Base-by-base conservation (phyloP, 2,797 vertebrate genomes). In the Mormyrops boulengeri region DNA sequence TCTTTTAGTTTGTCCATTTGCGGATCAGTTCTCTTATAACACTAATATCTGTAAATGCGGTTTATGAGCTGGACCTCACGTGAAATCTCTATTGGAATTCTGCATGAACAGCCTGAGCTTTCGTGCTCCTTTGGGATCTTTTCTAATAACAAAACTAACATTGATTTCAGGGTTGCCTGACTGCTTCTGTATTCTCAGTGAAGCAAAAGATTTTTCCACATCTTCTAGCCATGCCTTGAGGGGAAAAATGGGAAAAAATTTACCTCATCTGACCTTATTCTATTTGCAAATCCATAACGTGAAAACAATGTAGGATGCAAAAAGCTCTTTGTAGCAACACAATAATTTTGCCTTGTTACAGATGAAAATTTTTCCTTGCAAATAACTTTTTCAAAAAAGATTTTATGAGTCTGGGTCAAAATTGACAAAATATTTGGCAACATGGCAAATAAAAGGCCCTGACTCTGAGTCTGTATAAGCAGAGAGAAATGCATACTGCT, bases 121-220 rank as follows among this genome's bases (percentile, higher is more conserved):
- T 90, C 90, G 41, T 85, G 90, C 87, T 50, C 62, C 89, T 90
- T 92, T 89, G 50, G 66, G 89, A 73, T 88, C 7, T 55, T 77
- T 91, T 91, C 57, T 90, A 91, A 90, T 90, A 85, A 89, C 88
- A 44, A 30, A 38, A 80, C 86, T 89, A 47, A 73, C 87, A 92
- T 92, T 89, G 93, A 93, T 94, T 92, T 87, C 89, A 73, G 82
- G 85, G n/a, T 77, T 26, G 50, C 26, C 50, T 84, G 89, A 44
- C 88, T n/a, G 12, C 26, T 53, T 53, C 22, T 11, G 47, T 57
- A 47, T 89, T 85, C 52, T 44, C 88, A 89, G 88, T 69, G 89
- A 90, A 90, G 57, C 62, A 55, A 55, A 77, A 89, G 14, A 19
- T 41, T 88, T 89, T 91, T 55, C 53, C 88, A 49, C 14, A 9